A percentile compares a stretch with the other conserved stretches of the same genome.
These are phyloP conservation scores for Dromococcyx pavoninus DNA, from an alignment of 2,797 vertebrate genomes.

Conservation along the genomic window DNA sequence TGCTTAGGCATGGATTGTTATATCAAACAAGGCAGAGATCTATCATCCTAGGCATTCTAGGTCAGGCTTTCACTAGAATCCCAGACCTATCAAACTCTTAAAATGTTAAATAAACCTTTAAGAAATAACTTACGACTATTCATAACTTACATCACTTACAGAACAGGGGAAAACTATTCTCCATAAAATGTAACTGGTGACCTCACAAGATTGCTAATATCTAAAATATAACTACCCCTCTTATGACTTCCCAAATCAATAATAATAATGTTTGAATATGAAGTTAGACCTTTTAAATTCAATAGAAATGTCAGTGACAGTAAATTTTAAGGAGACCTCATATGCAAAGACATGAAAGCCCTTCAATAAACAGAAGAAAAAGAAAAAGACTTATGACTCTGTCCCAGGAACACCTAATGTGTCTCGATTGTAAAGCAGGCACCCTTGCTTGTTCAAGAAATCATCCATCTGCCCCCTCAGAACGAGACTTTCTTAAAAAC, in stretches of 20 bases:
- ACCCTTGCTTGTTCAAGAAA: slow-evolving; percentile 9
- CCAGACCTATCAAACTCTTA: slow-evolving; percentile 8
- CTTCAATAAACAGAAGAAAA: slow-evolving; percentile 24
- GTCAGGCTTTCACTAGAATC: slow-evolving; percentile 39
- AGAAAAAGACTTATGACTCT: slow-evolving; percentile 1
- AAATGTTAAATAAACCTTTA: slow-evolving; percentile 53
- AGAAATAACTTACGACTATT: slow-evolving; percentile 36
- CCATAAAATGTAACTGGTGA: slow-evolving; percentile 65
- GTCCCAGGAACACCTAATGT: background rate
- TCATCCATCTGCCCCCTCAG: background rate
- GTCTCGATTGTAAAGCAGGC: background rate
- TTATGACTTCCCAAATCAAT: slow-evolving; percentile 73
- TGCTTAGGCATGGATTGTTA: background rate
- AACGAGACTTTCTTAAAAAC: background rate
- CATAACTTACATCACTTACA: slow-evolving; percentile 55
- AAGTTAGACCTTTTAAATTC: slow-evolving; percentile 65
- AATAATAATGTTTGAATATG: slow-evolving; percentile 68
- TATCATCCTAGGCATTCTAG: slow-evolving; percentile 6
- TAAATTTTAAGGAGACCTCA: slow-evolving; percentile 62
- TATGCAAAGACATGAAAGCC: slow-evolving; percentile 54
- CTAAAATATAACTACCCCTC: slow-evolving; percentile 63
- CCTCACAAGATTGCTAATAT: slow-evolving; percentile 54
- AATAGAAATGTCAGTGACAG: slow-evolving; percentile 56
- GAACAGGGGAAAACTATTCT: slow-evolving; percentile 44
- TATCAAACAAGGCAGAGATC: slow-evolving; percentile 14